phyloP scores from a whole-genome alignment of 2,888 invertebrate species.

The Amiota communis region DNA sequence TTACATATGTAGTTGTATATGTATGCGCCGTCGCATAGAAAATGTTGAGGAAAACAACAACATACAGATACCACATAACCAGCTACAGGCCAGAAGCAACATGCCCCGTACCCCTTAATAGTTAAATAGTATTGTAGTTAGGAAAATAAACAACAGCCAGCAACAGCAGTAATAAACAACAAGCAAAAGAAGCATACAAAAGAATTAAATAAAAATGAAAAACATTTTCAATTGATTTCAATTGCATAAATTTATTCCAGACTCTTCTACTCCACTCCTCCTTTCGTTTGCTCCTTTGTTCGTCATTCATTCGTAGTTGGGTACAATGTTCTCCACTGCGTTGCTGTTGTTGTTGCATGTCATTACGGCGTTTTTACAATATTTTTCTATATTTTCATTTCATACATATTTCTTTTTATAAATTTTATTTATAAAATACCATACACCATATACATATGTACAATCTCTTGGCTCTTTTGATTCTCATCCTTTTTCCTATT shows the following conservation, averaged over 20 bases:
- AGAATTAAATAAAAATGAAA: neutral
- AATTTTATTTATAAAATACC: too few relatives aligned
- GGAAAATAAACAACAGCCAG: neutral
- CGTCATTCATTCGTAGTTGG: too few relatives aligned
- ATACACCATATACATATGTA: too few relatives aligned
- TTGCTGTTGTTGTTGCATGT: neutral
- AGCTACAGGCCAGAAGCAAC: slow-evolving; percentile 22
- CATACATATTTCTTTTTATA: neutral
- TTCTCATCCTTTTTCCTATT: neutral
- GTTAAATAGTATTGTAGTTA: too few relatives aligned
- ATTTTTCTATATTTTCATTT: too few relatives aligned
- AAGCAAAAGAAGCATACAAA: neutral
- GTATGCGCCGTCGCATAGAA: too few relatives aligned
- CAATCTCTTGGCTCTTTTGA: too few relatives aligned
- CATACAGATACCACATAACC: too few relatives aligned
- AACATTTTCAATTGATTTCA: slow-evolving; percentile 59
- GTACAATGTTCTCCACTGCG: too few relatives aligned
- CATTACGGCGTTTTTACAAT: too few relatives aligned
- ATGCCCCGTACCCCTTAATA: neutral
- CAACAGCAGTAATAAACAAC: neutral
- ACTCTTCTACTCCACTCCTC: neutral
- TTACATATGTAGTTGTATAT: too few relatives aligned
- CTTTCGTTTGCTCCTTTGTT: neutral
- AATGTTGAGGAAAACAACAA: too few relatives aligned
- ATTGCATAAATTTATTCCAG: slow-evolving; percentile 42